Evolutionary conservation across 2,797 vertebrate species (phyloP), one percentile per base, ranked within the genome.

Genomic region (Anabas testudineus): DNA sequence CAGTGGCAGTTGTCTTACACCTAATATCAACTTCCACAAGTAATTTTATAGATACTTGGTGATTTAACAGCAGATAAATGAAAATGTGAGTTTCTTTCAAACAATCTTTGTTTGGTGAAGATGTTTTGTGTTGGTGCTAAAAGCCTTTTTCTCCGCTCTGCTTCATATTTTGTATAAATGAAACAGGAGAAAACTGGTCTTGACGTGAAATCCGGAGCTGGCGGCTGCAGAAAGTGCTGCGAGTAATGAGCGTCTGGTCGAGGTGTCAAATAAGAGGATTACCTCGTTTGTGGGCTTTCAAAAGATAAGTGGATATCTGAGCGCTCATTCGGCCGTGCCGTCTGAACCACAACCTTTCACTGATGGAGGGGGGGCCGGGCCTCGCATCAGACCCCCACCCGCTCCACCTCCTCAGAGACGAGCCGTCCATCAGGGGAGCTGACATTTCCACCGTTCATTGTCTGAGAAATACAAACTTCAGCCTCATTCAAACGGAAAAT

Each of bases 401-500:
- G 15, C 36, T n/a, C 15, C 56, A 39, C 54, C 12, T 53, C 18
- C 28, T 45, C 21, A 0, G 43, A 72, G 71, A 71, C 15, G 39
- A 60, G 51, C 51, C 10, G 13, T 54, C 56, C 34, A n/a, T 82
- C 75, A 45, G 74, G 79, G 71, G 78, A 72, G 56, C 45, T 87
- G 86, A 80, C 85, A 91, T 90, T 91, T 91, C 67, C 48, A 7
- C 32, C 30, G 2, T 47, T 68, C 62, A 53, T 49, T 52, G 13
- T 66, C 56, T 4, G 26, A 61, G 36, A 49, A 72, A 85, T 86
- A 80, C 83, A 89, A 85, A 82, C 66, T 47, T 55, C 3, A 1
- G 55, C 19, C 73, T 84, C 82, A 81, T 91, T 90, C 84, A 89
- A 86, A 88, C 85, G 86, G 81, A 89, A 83, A 81, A 55, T 62